phyloP scores from a whole-genome alignment of 2,888 invertebrate species.

The Fragum sueziense region DNA sequence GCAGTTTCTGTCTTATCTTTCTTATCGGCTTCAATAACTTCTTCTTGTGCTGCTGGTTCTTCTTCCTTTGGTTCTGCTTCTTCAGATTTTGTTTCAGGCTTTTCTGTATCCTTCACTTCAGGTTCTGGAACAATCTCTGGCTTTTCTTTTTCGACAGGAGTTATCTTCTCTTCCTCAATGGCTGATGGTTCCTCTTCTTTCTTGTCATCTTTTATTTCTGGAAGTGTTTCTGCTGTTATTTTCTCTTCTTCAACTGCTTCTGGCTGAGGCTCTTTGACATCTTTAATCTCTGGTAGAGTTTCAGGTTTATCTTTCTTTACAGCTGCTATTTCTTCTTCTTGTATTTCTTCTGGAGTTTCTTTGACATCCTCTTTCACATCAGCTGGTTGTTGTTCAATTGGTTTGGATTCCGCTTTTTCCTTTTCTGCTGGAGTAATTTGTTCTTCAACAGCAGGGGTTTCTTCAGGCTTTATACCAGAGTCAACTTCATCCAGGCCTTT shows the following conservation, averaged over 20 bases:
- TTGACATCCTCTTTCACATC: neutral
- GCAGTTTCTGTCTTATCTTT: constrained; percentile 6
- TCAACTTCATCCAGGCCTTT: neutral
- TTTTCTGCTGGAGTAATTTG: neutral
- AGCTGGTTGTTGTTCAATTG: neutral
- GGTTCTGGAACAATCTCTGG: neutral
- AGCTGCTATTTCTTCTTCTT: neutral
- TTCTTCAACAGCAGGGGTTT: neutral
- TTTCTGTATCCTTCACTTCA: neutral
- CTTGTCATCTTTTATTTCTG: neutral
- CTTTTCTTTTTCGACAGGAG: neutral
- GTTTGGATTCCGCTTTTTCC: neutral
- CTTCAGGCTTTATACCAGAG: neutral
- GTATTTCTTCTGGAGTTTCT: neutral
- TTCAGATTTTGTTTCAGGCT: neutral
- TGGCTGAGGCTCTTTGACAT: neutral
- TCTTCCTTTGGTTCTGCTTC: neutral
- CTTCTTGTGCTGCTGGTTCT: neutral
- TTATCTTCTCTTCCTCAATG: neutral
- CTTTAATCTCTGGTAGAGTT: neutral
- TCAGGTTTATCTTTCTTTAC: constrained; percentile 3
- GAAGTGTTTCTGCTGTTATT: neutral
- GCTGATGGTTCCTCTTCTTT: neutral
- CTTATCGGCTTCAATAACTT: neutral
- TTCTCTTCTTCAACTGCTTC: neutral